Evolutionary conservation across 2,113 vertebrate genomes (phyloP).

Genomic region (Cervus canadensis): DNA sequence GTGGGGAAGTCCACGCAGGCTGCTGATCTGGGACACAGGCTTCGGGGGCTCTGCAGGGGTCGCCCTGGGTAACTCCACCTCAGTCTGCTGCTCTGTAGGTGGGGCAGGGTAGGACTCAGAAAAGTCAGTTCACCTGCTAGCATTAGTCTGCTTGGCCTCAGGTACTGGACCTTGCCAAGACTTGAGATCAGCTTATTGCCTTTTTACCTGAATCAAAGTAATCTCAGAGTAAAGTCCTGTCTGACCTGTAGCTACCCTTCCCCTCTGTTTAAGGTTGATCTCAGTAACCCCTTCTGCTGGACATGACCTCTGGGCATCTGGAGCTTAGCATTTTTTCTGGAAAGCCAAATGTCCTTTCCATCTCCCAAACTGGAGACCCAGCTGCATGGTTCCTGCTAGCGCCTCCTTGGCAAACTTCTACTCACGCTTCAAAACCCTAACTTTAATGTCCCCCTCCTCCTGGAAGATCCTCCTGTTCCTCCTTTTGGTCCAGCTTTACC

Average conservation of each 20-base stretch:
- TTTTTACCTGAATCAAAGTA: neutral
- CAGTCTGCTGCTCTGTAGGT: conserved; percentile 90
- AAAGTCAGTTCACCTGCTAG: neutral
- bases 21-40: conserved; percentile 92
- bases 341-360: neutral
- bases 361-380: neutral
- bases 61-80: conserved; percentile 88
- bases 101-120: neutral
- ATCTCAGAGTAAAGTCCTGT: neutral
- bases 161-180: neutral
- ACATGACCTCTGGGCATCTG: neutral
- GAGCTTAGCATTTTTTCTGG: neutral
- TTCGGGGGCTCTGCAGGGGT: conserved; percentile 44
- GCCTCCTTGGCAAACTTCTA: neutral
- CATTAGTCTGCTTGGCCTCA: neutral
- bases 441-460: neutral
- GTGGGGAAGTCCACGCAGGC: conserved; percentile 84
- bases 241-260: neutral
- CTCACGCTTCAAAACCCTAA: neutral
- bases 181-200: neutral
- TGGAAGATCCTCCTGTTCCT: neutral
- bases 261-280: neutral
- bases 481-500: neutral
- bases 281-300: neutral
- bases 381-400: neutral